Percentiles rank a stretch among this genome's conserved stretches.
Evolutionary conservation across 2,113 vertebrate species (phyloP).

Genomic region (human (Homo sapiens)): GRCh38 chr7:155788501-155789000

Average conservation of each 20-base stretch:
- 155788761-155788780: background rate
- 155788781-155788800: background rate
- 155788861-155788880: background rate
- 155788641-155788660: background rate
- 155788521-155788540: no score
- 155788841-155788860: background rate
- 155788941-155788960: background rate
- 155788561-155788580: no score
- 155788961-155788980: background rate
- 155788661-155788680: background rate
- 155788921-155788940: background rate
- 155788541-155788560: no score
- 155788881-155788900: background rate
- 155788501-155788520: no score
- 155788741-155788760: no score
- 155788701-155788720: background rate
- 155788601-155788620: no score
- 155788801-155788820: background rate
- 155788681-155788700: background rate
- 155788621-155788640: no score
- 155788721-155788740: background rate
- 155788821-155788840: background rate
- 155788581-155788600: no score
- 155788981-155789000: background rate
- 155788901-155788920: background rate